A percentile compares a stretch with the other conserved stretches of the same genome.
Conservation (phyloP, 2,113 vertebrate genomes). For the Podarcis raffonei region DNA sequence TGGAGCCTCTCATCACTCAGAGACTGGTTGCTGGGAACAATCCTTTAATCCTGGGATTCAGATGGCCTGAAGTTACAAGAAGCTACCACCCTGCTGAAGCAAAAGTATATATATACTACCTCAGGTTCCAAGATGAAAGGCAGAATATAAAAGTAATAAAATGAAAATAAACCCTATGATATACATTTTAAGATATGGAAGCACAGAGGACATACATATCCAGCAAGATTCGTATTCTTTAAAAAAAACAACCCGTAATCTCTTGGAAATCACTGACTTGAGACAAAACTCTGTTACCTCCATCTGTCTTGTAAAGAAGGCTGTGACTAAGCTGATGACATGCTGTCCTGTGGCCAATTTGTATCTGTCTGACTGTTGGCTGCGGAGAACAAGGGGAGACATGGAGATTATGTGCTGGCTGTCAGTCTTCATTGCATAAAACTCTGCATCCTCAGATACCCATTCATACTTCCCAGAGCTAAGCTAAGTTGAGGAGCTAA, state of each 20-base stretch:
- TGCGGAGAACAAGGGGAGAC: background rate
- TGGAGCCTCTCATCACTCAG: too few species aligned
- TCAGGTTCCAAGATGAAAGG: background rate
- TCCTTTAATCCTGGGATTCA: too few species aligned
- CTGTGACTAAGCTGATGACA: conserved; percentile 10
- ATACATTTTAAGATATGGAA: background rate
- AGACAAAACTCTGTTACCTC: background rate
- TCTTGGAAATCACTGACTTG: background rate
- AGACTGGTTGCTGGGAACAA: too few species aligned
- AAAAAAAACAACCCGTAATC: background rate
- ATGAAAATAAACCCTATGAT: background rate
- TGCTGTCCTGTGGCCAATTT: background rate
- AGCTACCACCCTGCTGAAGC: too few species aligned
- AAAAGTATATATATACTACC: background rate
- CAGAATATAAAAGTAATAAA: background rate
- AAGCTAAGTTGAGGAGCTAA: too few species aligned
- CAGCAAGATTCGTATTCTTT: background rate
- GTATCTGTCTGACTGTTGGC: background rate
- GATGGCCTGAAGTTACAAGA: too few species aligned
- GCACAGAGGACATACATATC: background rate
- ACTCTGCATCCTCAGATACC: background rate
- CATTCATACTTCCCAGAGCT: background rate
- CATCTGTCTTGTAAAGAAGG: background rate
- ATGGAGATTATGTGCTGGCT: background rate
- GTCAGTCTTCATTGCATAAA: background rate